A percentile compares a stretch with the other conserved stretches of the same genome.
Evolutionary conservation across 1,140 invertebrate species (phyloP).

Genomic region (Lerema accius): DNA sequence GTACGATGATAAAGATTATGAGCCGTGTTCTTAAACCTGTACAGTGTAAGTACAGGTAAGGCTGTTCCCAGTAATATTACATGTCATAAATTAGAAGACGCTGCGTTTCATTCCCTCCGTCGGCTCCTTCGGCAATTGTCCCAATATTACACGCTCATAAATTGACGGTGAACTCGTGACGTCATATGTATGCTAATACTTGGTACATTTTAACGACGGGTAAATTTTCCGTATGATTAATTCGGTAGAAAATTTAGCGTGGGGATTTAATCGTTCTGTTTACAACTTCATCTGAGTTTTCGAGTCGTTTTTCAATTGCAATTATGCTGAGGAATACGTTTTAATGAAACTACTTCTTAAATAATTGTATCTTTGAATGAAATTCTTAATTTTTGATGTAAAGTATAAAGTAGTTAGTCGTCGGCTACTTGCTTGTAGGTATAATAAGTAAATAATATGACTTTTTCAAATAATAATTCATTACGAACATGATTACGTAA

Average conservation of each 20-base stretch:
- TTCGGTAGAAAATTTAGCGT: conserved; percentile 2
- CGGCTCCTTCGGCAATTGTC: conserved; percentile 39
- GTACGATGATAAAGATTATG: conserved; percentile 25
- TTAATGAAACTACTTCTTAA: too few species aligned
- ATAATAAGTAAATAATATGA: too few species aligned
- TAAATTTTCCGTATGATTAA: conserved; percentile 31
- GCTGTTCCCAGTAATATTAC: conserved; percentile 29
- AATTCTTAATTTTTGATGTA: too few species aligned
- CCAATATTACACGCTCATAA: conserved; percentile 46
- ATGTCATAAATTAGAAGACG: conserved; percentile 44
- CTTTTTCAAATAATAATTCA: too few species aligned
- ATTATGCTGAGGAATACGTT: too few species aligned
- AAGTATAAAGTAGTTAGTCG: too few species aligned
- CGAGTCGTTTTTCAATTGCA: background rate
- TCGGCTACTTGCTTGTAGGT: too few species aligned
- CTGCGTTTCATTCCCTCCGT: conserved; percentile 14
- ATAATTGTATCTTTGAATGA: too few species aligned
- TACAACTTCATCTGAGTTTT: background rate
- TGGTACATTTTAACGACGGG: conserved; percentile 24
- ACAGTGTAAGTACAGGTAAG: conserved; percentile 16
- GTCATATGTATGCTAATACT: conserved; percentile 33
- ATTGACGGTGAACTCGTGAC: conserved; percentile 38
- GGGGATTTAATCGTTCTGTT: conserved; percentile 3
- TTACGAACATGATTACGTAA: too few species aligned
- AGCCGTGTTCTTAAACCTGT: conserved; percentile 14